A percentile compares a stretch with the other conserved stretches of the same genome.
Conservation (phyloP, 64 coral and sea anemone species). For the Montipora foliosa region DNA sequence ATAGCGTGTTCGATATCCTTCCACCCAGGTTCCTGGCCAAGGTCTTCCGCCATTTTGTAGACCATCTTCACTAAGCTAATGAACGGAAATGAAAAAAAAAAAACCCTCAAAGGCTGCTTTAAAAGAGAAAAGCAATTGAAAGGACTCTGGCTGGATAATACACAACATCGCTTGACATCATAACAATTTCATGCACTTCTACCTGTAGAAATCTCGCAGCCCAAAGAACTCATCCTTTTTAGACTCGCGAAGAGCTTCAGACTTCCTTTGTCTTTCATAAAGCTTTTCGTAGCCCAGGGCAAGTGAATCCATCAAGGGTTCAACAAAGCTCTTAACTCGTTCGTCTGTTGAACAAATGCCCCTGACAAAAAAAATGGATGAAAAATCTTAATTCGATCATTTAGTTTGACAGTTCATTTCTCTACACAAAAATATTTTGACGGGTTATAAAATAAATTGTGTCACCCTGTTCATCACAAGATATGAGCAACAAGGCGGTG, state of each 20-base stretch:
- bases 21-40: constrained; percentile 30
- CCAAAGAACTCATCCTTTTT: constrained; percentile 75
- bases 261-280: constrained; percentile 35
- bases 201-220: constrained; percentile 75
- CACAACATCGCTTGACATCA: too few relatives aligned
- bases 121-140: neutral
- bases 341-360: constrained; percentile 56
- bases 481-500: too few relatives aligned
- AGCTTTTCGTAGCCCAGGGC: constrained; percentile 28
- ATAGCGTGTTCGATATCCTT: constrained; percentile 52
- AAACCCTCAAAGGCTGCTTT: neutral
- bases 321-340: constrained; percentile 28
- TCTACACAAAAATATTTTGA: too few relatives aligned
- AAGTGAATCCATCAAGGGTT: constrained; percentile 47
- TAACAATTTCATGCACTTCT: neutral
- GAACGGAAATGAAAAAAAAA: too few relatives aligned
- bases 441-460: too few relatives aligned
- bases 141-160: too few relatives aligned
- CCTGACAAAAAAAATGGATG: constrained; percentile 5
- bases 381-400: neutral
- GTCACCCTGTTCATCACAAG: too few relatives aligned
- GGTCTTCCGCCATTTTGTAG: constrained; percentile 36
- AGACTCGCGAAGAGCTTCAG: constrained; percentile 14
- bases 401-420: neutral
- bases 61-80: constrained; percentile 62